Percentiles rank a stretch among this genome's conserved stretches.
These are phyloP conservation scores for Drosophila biarmipes DNA, from an alignment of 1,140 invertebrate species.

Conservation along the genomic window DNA sequence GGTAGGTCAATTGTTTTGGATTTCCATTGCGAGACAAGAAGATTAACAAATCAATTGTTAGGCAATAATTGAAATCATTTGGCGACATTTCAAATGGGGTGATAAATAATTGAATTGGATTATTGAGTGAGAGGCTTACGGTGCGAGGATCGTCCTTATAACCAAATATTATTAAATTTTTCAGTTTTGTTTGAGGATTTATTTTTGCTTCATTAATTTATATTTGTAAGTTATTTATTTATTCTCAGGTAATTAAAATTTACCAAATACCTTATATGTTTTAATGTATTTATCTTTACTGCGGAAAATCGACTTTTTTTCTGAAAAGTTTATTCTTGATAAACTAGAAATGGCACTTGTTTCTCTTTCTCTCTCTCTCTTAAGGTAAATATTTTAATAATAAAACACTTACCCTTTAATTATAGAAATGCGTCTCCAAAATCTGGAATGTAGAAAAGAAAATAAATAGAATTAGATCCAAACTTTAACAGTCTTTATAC, in stretches of 20 bases:
- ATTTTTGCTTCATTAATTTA: too few relatives aligned
- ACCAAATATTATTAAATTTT: background rate
- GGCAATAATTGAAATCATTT: constrained; percentile 43
- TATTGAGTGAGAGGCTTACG: background rate
- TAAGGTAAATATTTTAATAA: too few relatives aligned
- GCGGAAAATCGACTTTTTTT: too few relatives aligned
- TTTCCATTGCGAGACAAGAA: constrained; percentile 19
- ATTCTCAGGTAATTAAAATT: too few relatives aligned
- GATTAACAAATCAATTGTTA: constrained; percentile 44
- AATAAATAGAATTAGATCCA: background rate
- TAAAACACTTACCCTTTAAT: constrained; percentile 41
- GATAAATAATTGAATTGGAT: background rate
- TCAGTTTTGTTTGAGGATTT: too few relatives aligned
- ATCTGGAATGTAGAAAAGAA: constrained; percentile 11
- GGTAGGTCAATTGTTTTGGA: constrained; percentile 24
- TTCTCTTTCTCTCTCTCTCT: constrained; percentile 35
- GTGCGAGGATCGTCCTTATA: background rate
- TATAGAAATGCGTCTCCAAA: background rate
- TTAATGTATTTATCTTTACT: too few relatives aligned
- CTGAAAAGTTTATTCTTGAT: background rate
- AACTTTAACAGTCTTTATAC: background rate
- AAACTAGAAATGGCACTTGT: constrained; percentile 40
- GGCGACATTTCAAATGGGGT: constrained; percentile 7
- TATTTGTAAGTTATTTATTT: too few relatives aligned
- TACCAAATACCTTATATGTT: too few relatives aligned